Evolutionary conservation across 2,888 invertebrate genomes (phyloP), one percentile per base, ranked within the genome.

Genomic region (Hydrotaea diabolus): DNA sequence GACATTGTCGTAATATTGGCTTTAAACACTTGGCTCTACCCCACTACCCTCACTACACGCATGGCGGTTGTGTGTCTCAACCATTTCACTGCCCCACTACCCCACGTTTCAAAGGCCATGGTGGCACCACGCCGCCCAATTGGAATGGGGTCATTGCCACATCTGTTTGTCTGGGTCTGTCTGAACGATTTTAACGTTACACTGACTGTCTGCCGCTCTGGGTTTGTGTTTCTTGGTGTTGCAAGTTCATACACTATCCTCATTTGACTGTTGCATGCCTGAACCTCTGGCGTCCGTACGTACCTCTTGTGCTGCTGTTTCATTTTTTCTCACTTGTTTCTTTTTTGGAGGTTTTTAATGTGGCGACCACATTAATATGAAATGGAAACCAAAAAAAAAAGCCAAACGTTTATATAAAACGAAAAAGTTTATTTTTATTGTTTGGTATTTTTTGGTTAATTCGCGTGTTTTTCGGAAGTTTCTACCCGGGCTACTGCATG

Each of bases 121-220:
- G 26, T 43, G 59, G 39, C 64, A 53, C 75, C 31, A 31, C 23
- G n/a, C 17, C 19, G 43, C 69, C 17, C 43, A 21, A 77, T 69
- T 76, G 80, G 72, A 80, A 85, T 82, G 83, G 79, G 79, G 77
- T 85, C 85, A 85, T 62, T 80, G 74, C 62, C 75, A 72, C 64
- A 73, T 76, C 55, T 80, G 77, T 78, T 81, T 74, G 77, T 84
- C 73, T 79, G 77, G 43, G 80, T 53, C 21, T 46, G 31, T 17
- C 21, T 46, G 69, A 69, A 46, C 43, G 15, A 23, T 69, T 43
- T 69, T 21, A 13, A 69, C 69, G 4, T 26, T 57, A 57, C 23
- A 31, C 31, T 31, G 31, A 4, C 31, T 31, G 31, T 7, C 31
- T 57, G 46, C 43, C 72, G 53, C 64, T 36, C 74, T 71, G 69